These are phyloP conservation scores for Megaceryle maxima DNA, from an alignment of 2,113 vertebrate species.

Conservation along the genomic window DNA sequence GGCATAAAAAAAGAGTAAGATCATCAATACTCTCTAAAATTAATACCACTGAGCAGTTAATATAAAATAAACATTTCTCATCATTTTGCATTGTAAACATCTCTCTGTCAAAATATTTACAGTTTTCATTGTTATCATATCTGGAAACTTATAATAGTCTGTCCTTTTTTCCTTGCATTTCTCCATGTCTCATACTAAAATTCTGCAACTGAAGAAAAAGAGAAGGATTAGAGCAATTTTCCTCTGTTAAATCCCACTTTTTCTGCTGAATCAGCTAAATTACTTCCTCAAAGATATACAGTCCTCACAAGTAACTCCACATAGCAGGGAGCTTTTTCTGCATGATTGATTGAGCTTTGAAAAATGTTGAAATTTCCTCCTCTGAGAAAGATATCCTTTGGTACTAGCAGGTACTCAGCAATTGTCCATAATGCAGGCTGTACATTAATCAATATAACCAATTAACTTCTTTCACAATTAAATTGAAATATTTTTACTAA, in stretches of 20 bases:
- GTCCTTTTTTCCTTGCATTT: background rate
- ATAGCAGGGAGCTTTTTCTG: background rate
- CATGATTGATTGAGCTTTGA: background rate
- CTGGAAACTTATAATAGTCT: background rate
- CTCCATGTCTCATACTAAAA: background rate
- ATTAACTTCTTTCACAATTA: background rate
- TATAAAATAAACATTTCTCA: background rate
- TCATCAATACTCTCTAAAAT: background rate
- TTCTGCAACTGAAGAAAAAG: background rate
- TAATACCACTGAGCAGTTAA: background rate
- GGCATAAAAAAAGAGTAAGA: background rate
- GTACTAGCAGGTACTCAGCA: background rate
- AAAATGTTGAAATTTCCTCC: background rate
- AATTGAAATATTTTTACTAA: background rate
- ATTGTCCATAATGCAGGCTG: background rate
- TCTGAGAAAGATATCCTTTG: background rate
- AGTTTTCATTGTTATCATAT: background rate
- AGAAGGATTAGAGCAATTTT: background rate
- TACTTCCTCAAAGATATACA: background rate
- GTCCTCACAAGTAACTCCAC: background rate
- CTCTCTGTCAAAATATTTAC: background rate
- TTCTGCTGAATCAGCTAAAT: constrained; percentile 1
- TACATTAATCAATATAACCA: background rate
- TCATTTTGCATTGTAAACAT: background rate
- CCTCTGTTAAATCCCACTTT: background rate